Evolutionary conservation across 2,797 vertebrate species (phyloP), one percentile per base, ranked within the genome.

Genomic region (Sebastes vulpes): DNA sequence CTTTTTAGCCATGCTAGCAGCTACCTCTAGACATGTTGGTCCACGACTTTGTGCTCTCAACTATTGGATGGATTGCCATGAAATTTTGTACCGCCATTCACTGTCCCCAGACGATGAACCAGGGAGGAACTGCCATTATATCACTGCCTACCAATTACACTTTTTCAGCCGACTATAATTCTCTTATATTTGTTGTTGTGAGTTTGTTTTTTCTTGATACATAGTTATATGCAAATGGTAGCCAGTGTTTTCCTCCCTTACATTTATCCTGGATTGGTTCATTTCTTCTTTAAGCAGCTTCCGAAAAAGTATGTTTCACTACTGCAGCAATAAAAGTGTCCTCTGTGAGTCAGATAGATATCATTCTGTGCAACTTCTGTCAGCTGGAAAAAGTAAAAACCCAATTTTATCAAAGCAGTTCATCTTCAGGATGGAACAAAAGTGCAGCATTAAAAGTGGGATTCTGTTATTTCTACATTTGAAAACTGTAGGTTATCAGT

Each of bases 321-420:
- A 29, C 35, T 38, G 35, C 25, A 0, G 72, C 70, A 66, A 58
- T 80, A 75, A 78, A 72, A 50, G 10, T 14, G 31, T 8, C 72
- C 8, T 68, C 50, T 72, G n/a, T 31, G 74, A 67, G 71, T 25
- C 58, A 38, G 56, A 80, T 46, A 9, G 52, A 75, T 60, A 46
- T 72, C 11, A 7, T 32, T 75, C 10, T 58, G 58, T 59, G 50
- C 28, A n/a, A 60, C 68, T 59, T 59, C 46, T 75, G 65, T 79
- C 77, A 28, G 56, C 28, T 52, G 11, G 5, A 61, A 52, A 68
- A 64, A 31, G 14, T 29, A 4, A 53, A 57, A 56, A 65, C 6
- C 60, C 32, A 67, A 77, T 81, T 83, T 88, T 50, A 85, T 87
- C 74, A 58, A 28, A 84, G 73, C 57, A 23, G 70, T 86, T 86